Conservation (phyloP, 1,140 invertebrate species). For the Limonius californicus region DNA sequence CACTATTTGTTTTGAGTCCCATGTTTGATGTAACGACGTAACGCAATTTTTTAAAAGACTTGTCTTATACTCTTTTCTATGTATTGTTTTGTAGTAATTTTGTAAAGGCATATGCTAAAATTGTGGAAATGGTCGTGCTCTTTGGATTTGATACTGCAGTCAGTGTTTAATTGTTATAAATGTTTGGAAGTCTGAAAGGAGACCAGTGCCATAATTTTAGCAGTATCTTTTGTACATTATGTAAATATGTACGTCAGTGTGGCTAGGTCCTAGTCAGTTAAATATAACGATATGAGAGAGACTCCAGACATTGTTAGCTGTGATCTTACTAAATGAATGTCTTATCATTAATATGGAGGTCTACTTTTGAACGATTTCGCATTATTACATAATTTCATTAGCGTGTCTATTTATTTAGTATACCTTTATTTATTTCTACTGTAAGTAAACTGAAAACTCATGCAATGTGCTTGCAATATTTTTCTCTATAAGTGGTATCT, state of each 20-base stretch:
- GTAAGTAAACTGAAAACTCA: background rate
- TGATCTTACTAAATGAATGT: conserved; percentile 23
- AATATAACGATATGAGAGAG: conserved; percentile 18
- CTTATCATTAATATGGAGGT: conserved; percentile 22
- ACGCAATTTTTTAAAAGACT: background rate
- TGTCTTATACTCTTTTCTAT: background rate
- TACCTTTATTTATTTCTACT: background rate
- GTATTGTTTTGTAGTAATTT: background rate
- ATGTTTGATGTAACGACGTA: background rate
- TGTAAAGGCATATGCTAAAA: background rate
- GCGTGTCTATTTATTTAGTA: background rate
- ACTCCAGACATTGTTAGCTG: conserved; percentile 25
- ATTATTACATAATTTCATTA: background rate
- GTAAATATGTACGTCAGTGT: conserved; percentile 5
- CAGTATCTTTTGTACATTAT: conserved; percentile 3
- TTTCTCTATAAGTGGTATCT: conserved; percentile 11
- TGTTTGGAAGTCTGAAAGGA: too few relatives aligned
- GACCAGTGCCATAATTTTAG: background rate
- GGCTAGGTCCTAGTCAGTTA: conserved; percentile 13
- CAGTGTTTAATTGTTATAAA: too few relatives aligned
- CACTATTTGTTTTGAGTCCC: background rate
- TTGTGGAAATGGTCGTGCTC: background rate
- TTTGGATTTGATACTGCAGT: too few relatives aligned
- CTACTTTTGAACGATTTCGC: conserved; percentile 12
- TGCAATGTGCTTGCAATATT: conserved; percentile 9